phyloP scores from a whole-genome alignment of 2,113 vertebrate genomes.

The Silurus glanis region DNA sequence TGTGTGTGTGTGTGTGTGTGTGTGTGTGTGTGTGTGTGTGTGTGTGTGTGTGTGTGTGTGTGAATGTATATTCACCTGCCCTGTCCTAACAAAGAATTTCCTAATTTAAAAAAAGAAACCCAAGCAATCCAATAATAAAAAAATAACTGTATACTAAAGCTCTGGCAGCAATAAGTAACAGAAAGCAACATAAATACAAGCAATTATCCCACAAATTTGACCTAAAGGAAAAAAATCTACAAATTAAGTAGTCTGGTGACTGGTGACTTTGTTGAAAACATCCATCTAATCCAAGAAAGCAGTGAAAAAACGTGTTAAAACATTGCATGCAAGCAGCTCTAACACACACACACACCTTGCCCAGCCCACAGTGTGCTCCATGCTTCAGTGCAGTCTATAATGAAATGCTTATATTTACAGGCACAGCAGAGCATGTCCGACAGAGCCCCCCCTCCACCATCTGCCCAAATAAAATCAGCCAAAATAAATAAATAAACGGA shows the following conservation, averaged over 20 bases:
- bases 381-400: slow-evolving; percentile 97
- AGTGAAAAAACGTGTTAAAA: slow-evolving; percentile 30
- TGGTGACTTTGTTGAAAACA: not conserved
- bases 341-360: slow-evolving; percentile 73
- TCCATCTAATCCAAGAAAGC: not conserved
- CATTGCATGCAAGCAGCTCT: slow-evolving; percentile 27
- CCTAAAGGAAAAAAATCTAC: not conserved
- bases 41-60: too few species aligned
- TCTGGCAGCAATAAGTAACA: not conserved
- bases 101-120: not conserved
- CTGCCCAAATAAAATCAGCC: slow-evolving; percentile 85
- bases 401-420: slow-evolving; percentile 99
- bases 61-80: too few species aligned
- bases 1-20: too few species aligned
- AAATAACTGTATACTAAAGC: not conserved
- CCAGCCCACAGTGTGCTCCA: slow-evolving; percentile 79
- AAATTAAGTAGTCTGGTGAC: not conserved
- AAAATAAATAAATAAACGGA: slow-evolving; percentile 82
- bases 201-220: not conserved
- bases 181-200: not conserved
- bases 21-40: too few species aligned
- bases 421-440: slow-evolving; percentile 93
- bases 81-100: not conserved
- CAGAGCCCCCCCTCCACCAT: slow-evolving; percentile 80
- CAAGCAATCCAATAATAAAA: not conserved